phyloP scores from a whole-genome alignment of 2,113 vertebrate genomes.

The Zingel zingel region DNA sequence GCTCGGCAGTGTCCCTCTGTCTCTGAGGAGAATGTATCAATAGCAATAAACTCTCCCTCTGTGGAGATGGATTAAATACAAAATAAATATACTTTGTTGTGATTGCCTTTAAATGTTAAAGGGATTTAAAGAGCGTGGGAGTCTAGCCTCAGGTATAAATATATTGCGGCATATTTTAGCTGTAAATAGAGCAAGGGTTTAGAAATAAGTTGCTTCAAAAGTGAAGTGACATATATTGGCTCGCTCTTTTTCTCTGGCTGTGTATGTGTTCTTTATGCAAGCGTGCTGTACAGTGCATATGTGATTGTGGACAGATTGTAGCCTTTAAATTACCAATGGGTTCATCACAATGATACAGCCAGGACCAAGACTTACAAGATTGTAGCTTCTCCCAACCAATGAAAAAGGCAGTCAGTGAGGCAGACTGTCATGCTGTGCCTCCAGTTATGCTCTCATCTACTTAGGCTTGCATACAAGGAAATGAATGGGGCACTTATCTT shows the following conservation, averaged over 20 bases:
- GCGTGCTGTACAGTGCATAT: not conserved
- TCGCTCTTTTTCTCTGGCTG: not conserved
- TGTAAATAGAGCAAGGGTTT: slow-evolving; percentile 47
- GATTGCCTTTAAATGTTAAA: slow-evolving; percentile 73
- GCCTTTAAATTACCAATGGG: slow-evolving; percentile 35
- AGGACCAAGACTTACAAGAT: slow-evolving; percentile 44
- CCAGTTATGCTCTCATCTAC: slow-evolving; percentile 52
- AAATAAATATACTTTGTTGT: slow-evolving; percentile 62
- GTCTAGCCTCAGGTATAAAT: slow-evolving; percentile 66
- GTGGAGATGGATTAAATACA: slow-evolving; percentile 39
- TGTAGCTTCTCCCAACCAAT: slow-evolving; percentile 36
- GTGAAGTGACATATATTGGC: slow-evolving; percentile 43
- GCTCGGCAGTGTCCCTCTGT: slow-evolving; percentile 34
- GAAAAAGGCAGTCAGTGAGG: slow-evolving; percentile 48
- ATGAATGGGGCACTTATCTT: slow-evolving; percentile 43
- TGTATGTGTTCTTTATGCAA: not conserved
- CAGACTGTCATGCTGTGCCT: slow-evolving; percentile 20
- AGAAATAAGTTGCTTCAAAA: slow-evolving; percentile 49
- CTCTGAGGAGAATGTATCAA: slow-evolving; percentile 43
- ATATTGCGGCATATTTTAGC: slow-evolving; percentile 50
- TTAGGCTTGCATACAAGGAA: slow-evolving; percentile 42
- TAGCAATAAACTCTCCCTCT: slow-evolving; percentile 48
- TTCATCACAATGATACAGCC: slow-evolving; percentile 21
- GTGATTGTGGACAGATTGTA: slow-evolving; percentile 10
- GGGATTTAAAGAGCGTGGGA: slow-evolving; percentile 59